These are phyloP conservation scores for Lepus townsendii DNA, from an alignment of 2,797 vertebrate genomes.

Conservation along the genomic window DNA sequence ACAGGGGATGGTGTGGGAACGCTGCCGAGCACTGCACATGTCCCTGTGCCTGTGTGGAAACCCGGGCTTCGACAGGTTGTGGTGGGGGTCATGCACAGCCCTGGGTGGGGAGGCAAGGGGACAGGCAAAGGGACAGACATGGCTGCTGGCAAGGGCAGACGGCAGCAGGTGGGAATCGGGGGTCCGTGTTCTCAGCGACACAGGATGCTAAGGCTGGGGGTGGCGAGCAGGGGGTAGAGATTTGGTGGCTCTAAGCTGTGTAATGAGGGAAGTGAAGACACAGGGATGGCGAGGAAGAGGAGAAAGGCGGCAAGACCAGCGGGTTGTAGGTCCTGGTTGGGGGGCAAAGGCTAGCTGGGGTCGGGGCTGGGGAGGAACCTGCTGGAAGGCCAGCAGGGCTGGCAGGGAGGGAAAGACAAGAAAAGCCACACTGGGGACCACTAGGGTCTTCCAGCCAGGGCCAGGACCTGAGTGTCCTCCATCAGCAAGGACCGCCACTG, in stretches of 20 bases:
- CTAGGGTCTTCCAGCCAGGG: neutral
- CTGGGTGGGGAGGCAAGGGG: neutral
- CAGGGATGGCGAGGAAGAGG: neutral
- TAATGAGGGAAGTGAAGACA: neutral
- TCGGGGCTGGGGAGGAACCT: neutral
- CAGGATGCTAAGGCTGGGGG: neutral
- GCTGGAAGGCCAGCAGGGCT: neutral
- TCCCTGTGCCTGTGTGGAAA: neutral
- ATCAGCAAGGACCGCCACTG: neutral
- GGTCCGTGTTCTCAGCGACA: neutral
- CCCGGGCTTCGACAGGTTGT: neutral
- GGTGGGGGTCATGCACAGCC: neutral
- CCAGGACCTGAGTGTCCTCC: neutral
- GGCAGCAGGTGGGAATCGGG: neutral
- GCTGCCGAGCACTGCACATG: no score
- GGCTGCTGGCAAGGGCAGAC: neutral
- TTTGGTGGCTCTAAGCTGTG: neutral
- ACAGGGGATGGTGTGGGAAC: no score
- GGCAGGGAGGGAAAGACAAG: neutral
- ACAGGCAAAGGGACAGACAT: neutral
- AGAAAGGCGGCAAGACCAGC: neutral
- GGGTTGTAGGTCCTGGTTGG: neutral
- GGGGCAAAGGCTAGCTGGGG: neutral
- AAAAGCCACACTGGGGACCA: neutral
- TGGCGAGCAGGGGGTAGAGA: neutral